Base-by-base conservation (phyloP, 2,888 invertebrate species). In the Synanthedon formicaeformis region DNA sequence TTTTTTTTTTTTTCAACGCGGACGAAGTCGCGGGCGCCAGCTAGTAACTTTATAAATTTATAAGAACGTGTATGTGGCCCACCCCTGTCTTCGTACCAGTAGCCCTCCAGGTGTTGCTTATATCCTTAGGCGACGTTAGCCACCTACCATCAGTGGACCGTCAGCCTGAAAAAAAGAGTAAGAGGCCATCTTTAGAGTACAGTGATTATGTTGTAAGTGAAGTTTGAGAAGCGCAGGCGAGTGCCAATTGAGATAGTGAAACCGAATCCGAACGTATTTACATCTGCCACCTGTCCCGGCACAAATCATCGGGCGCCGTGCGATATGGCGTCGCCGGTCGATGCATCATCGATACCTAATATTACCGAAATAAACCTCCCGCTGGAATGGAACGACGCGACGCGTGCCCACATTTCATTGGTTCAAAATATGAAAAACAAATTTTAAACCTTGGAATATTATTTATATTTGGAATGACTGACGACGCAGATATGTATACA, bases 171-270 rank as follows among this genome's bases (percentile, higher is more conserved):
- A n/a, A n/a, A n/a, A 23, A 23, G 23, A 23, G 5, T 5, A 1
- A 5, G 5, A 23, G 23, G 23, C 23, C 23, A 10, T 34, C 34
- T 34, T 10, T 8, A 34, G 10, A 1, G 2, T 34, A 45, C 45
- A 45, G 12, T 1, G 13, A 45, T 13, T 45, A n/a, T n/a, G 45
- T n/a, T n/a, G 27, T n/a, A 34, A 50, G 13, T 2, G 67, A 71
- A 80, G 62, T 81, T 86, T 85, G 81, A 73, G 67, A 57, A 64
- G 48, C 77, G 27, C 60, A 61, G 66, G 59, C 65, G 81, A 77
- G 79, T 80, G 85, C 84, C 85, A 75, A 86, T 86, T 76, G 81
- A 71, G 75, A 76, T 75, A 72, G 49, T 50, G 80, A 77, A 83
- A 80, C 82, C 81, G 73, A 83, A 81, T 74, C 63, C 62, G 58